Percentiles rank a stretch among this genome's conserved stretches.
Conservation (phyloP, 2,113 vertebrate genomes). For the Noturus placidus region DNA sequence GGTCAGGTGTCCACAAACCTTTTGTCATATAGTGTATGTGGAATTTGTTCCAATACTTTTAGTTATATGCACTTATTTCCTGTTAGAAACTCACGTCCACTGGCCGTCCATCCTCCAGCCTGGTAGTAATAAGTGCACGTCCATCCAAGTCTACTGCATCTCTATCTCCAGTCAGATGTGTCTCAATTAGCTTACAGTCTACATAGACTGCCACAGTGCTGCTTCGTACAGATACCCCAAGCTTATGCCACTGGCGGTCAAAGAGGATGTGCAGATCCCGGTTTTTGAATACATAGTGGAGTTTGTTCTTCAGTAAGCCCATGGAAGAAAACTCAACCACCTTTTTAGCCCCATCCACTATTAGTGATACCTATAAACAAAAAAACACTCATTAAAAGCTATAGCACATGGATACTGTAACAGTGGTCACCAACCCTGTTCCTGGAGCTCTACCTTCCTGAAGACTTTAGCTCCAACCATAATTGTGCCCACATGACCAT, state of each 20-base stretch:
- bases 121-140: constrained; percentile 80
- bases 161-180: constrained; percentile 76
- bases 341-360: constrained; percentile 87
- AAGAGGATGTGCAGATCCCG: constrained; percentile 88
- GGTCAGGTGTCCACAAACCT: background rate
- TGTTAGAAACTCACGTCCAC: constrained; percentile 84
- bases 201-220: constrained; percentile 82
- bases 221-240: constrained; percentile 81
- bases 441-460: no score
- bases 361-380: constrained; percentile 79
- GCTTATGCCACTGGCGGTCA: constrained; percentile 95
- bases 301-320: constrained; percentile 73
- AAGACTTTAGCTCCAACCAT: no score
- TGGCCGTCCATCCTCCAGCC: constrained; percentile 85
- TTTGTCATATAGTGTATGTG: background rate
- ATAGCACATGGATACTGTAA: background rate
- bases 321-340: constrained; percentile 83
- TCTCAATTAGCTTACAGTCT: constrained; percentile 90
- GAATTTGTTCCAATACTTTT: background rate
- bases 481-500: no score
- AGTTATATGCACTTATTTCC: background rate
- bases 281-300: constrained; percentile 87
- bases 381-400: background rate
- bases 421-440: no score
- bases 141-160: constrained; percentile 76